Evolutionary conservation across 2,797 vertebrate genomes (phyloP).

Genomic region (Rhyacichthys aspro): DNA sequence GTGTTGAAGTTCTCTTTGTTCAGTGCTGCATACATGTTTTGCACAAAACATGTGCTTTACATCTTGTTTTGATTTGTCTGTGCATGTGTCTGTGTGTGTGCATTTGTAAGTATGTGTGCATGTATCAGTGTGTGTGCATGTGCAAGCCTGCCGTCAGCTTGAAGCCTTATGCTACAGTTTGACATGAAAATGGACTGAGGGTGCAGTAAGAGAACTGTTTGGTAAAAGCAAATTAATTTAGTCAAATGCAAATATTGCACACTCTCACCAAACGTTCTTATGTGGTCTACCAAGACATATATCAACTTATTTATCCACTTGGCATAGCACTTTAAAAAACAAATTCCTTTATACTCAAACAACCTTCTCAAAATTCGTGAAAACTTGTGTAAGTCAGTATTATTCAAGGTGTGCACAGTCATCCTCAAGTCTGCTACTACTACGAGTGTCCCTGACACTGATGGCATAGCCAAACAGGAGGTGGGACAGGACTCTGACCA

Average conservation of each 20-base stretch:
- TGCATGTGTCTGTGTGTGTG: not conserved
- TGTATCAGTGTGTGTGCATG: not conserved
- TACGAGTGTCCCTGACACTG: constrained; percentile 20
- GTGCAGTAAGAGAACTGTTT: constrained; percentile 14
- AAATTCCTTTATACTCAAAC: no score
- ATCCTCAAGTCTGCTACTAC: not conserved
- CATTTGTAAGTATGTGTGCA: no score
- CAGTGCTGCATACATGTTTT: not conserved
- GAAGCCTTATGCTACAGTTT: constrained; percentile 4
- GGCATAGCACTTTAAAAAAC: no score
- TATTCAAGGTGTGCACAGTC: not conserved
- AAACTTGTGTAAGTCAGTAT: no score
- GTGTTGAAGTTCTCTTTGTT: no score
- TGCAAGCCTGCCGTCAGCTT: constrained; percentile 11
- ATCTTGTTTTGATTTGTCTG: constrained; percentile 17
- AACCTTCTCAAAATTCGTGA: no score
- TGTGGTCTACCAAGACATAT: no score
- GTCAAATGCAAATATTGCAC: no score
- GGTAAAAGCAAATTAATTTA: no score
- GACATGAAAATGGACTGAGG: constrained; percentile 12
- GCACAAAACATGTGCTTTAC: not conserved
- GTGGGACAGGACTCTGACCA: constrained; percentile 21
- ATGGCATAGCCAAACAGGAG: constrained; percentile 18
- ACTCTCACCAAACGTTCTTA: no score
- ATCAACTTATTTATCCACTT: no score